Evolutionary conservation across 2,113 vertebrate genomes (phyloP).

Genomic region (Dasyornis broadbenti): DNA sequence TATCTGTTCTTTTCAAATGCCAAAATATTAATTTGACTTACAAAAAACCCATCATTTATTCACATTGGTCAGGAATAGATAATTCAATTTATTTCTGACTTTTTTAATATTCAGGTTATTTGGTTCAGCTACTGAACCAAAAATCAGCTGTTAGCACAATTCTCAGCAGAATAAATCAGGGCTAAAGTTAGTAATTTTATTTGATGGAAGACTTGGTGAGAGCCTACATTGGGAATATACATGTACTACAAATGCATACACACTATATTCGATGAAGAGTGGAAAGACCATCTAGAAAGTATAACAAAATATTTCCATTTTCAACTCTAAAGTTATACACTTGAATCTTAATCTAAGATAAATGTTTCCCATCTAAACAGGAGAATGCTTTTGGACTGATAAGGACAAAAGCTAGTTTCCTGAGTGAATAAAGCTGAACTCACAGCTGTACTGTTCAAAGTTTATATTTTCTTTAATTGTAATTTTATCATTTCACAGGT

Average conservation of each 20-base stretch:
- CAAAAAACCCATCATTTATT: neutral
- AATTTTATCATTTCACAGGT: slow-evolving; percentile 48
- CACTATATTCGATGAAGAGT: neutral
- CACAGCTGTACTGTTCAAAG: neutral
- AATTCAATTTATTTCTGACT: neutral
- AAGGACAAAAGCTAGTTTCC: slow-evolving; percentile 47
- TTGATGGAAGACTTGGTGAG: neutral
- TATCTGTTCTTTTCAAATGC: neutral
- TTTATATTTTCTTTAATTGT: slow-evolving; percentile 31
- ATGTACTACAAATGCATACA: neutral
- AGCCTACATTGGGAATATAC: neutral
- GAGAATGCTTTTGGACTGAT: slow-evolving; percentile 53
- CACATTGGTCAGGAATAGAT: neutral
- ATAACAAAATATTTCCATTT: slow-evolving; percentile 50
- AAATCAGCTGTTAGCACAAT: neutral
- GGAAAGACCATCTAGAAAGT: neutral
- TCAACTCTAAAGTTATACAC: neutral
- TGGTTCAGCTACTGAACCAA: neutral
- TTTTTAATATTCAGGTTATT: neutral
- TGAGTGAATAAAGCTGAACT: slow-evolving; percentile 43
- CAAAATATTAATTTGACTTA: neutral
- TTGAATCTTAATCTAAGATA: slow-evolving; percentile 18
- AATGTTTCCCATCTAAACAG: slow-evolving; percentile 47
- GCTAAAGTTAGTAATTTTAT: neutral
- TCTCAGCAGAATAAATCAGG: neutral